These are phyloP conservation scores for Psittacula echo DNA, from an alignment of 2,797 vertebrate genomes.

Conservation along the genomic window DNA sequence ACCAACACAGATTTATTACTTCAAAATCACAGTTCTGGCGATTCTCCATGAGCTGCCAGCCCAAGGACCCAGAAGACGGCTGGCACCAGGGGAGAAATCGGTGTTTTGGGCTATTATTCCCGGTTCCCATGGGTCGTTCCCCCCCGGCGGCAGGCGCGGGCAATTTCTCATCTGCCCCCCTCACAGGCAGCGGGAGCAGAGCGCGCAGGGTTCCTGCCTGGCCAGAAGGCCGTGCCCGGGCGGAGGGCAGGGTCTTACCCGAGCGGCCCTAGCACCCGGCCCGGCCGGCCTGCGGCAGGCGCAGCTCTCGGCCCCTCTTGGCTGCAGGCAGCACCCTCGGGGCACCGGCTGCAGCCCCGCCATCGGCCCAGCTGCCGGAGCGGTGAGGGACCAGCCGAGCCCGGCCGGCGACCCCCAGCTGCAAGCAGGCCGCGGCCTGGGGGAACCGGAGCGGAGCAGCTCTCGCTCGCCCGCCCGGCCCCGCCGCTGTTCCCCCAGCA, in stretches of 20 bases:
- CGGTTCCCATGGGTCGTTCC: neutral
- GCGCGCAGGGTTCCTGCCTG: neutral
- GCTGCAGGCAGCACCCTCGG: neutral
- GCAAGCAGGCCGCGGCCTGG: neutral
- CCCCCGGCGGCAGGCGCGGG: neutral
- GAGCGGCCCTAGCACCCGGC: neutral
- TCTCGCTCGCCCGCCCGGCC: too few relatives aligned
- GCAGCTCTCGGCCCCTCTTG: neutral
- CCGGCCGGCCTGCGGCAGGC: neutral
- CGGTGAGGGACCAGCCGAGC: neutral
- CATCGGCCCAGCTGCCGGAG: neutral
- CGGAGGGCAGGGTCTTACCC: neutral
- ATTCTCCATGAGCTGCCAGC: neutral
- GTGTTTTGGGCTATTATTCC: neutral
- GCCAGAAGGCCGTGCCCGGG: neutral
- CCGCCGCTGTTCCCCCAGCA: neutral
- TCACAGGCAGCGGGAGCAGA: neutral
- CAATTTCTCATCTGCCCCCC: neutral
- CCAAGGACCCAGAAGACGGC: neutral
- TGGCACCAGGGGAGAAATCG: neutral
- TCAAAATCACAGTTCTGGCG: neutral
- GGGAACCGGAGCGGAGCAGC: neutral
- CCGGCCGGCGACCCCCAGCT: neutral
- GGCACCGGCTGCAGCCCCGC: neutral
- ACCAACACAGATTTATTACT: neutral